These are phyloP conservation scores for Nephrotoma flavescens DNA, from an alignment of 2,888 invertebrate species.

Conservation along the genomic window DNA sequence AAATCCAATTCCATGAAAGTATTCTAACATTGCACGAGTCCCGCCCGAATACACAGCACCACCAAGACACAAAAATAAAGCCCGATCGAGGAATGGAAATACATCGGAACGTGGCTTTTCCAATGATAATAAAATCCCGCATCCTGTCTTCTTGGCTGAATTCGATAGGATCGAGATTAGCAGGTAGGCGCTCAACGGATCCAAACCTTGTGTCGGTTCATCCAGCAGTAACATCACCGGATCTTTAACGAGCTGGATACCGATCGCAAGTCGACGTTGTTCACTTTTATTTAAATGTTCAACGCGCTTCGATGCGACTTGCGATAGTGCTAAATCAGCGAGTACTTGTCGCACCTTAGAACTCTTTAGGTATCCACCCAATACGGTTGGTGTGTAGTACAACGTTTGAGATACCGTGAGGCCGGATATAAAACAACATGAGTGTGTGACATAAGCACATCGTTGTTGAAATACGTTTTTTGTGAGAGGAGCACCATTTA, in stretches of 20 bases:
- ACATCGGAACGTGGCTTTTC: slow-evolving; percentile 90
- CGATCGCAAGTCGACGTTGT: slow-evolving; percentile 77
- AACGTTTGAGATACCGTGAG: slow-evolving; percentile 79
- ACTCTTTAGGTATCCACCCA: slow-evolving; percentile 60
- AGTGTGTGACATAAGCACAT: slow-evolving; percentile 79
- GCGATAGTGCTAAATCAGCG: slow-evolving; percentile 84
- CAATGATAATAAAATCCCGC: slow-evolving; percentile 81
- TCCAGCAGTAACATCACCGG: slow-evolving; percentile 82
- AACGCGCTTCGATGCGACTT: slow-evolving; percentile 72
- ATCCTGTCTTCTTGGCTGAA: slow-evolving; percentile 75
- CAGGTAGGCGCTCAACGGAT: slow-evolving; percentile 88
- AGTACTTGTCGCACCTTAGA: slow-evolving; percentile 83
- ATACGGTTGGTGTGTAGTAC: slow-evolving; percentile 64
- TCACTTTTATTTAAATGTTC: slow-evolving; percentile 79
- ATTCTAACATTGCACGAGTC: slow-evolving; percentile 82
- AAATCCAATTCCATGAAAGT: slow-evolving; percentile 90
- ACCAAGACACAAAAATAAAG: slow-evolving; percentile 78
- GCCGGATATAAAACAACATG: slow-evolving; percentile 69
- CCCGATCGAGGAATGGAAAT: slow-evolving; percentile 84
- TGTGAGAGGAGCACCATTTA: slow-evolving; percentile 76
- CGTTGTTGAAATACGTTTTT: slow-evolving; percentile 68
- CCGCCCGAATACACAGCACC: slow-evolving; percentile 86
- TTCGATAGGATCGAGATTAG: slow-evolving; percentile 88
- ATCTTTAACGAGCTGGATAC: slow-evolving; percentile 84
- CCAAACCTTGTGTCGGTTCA: slow-evolving; percentile 88